Evolutionary conservation across 2,888 invertebrate genomes (phyloP).

Genomic region (Halictus quadricinctus): DNA sequence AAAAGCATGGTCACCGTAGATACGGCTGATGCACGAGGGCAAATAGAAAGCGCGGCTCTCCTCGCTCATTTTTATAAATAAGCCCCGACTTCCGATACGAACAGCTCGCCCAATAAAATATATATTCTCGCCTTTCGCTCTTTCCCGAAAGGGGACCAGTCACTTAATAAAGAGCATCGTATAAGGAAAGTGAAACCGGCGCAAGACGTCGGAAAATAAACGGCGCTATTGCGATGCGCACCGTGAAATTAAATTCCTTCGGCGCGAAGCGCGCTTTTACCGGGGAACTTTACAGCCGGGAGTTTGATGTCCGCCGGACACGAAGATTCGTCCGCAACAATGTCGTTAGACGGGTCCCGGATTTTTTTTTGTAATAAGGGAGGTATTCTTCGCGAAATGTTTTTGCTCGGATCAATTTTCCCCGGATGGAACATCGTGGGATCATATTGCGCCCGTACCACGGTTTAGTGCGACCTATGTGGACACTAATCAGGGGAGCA

Average conservation of each 20-base stretch:
- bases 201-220: constrained; percentile 21
- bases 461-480: not conserved
- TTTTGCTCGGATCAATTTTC: not conserved
- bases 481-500: not conserved
- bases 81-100: too few relatives aligned
- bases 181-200: constrained; percentile 18
- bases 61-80: too few relatives aligned
- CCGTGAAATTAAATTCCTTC: constrained; percentile 37
- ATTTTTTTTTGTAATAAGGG: not conserved
- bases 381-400: not conserved
- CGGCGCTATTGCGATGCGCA: constrained; percentile 19
- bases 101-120: not conserved
- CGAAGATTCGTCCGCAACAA: not conserved
- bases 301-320: constrained; percentile 5
- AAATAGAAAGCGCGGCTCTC: not conserved
- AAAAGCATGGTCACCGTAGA: too few relatives aligned
- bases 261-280: constrained; percentile 7
- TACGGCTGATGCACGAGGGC: not conserved
- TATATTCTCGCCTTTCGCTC: not conserved
- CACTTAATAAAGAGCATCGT: constrained; percentile 16
- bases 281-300: constrained; percentile 3
- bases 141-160: not conserved
- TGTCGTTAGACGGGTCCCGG: not conserved
- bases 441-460: not conserved
- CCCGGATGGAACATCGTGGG: not conserved